These are phyloP conservation scores for Auanema sp. DNA, from an alignment of 2,888 invertebrate genomes.

Conservation along the genomic window DNA sequence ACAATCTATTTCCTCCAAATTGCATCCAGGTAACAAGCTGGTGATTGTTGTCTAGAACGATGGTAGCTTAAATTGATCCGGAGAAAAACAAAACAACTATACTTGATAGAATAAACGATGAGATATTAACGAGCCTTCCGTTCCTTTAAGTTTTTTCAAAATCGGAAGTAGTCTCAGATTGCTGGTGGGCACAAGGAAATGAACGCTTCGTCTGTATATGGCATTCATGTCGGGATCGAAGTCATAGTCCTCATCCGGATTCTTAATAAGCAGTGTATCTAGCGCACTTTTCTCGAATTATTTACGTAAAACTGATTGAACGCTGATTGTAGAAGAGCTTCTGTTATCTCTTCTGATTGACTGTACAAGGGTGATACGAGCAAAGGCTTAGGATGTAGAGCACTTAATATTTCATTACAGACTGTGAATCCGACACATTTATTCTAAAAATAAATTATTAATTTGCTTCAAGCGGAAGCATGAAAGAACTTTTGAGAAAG, in stretches of 20 bases:
- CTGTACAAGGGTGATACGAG: background rate
- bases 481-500: too few species aligned
- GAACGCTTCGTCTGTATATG: slow-evolving; percentile 20
- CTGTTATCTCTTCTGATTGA: background rate
- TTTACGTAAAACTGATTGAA: slow-evolving; percentile 1
- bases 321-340: slow-evolving; percentile 1
- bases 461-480: too few species aligned
- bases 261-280: too few species aligned
- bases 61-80: too few species aligned
- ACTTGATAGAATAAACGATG: slow-evolving; percentile 19
- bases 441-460: background rate
- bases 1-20: too few species aligned
- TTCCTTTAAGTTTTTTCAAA: slow-evolving; percentile 10
- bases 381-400: background rate
- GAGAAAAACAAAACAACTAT: background rate
- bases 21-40: too few species aligned
- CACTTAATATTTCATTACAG: slow-evolving; percentile 10
- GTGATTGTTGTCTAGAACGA: too few species aligned
- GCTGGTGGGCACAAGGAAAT: slow-evolving; percentile 18
- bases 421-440: slow-evolving; percentile 13
- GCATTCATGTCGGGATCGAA: slow-evolving; percentile 27
- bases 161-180: slow-evolving; percentile 3
- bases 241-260: slow-evolving; percentile 21
- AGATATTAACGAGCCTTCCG: slow-evolving; percentile 1
- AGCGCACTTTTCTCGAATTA: too few species aligned